These are phyloP conservation scores for Synergus japonicus DNA, from an alignment of 2,888 invertebrate species.

Conservation along the genomic window DNA sequence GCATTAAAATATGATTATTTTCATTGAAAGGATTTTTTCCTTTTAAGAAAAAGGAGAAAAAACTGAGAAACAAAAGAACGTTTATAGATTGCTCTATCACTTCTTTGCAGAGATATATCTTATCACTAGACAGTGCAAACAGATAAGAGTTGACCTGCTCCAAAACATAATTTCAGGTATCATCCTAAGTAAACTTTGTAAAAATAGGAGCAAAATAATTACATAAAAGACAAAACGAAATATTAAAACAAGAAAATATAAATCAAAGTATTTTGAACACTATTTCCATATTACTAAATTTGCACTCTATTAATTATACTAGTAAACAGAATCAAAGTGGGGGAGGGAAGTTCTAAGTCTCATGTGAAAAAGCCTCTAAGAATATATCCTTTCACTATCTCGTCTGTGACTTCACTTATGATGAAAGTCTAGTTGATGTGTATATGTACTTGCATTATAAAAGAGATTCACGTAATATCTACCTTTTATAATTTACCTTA, in stretches of 20 bases:
- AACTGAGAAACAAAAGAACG: not conserved
- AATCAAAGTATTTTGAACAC: not conserved
- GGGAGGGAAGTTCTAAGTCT: not conserved
- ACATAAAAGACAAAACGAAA: not conserved
- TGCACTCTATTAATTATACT: not conserved
- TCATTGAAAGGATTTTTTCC: not conserved
- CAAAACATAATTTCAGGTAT: slow-evolving; percentile 2
- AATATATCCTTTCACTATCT: slow-evolving; percentile 25
- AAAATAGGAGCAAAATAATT: not conserved
- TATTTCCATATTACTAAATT: not conserved
- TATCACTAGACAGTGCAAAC: not conserved
- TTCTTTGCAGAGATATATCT: not conserved
- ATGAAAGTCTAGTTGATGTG: not conserved
- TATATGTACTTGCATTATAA: not conserved
- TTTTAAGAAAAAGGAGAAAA: not conserved
- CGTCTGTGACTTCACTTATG: not conserved
- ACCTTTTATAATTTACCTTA: not conserved
- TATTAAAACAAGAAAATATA: not conserved
- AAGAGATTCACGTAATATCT: not conserved
- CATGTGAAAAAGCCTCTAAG: slow-evolving; percentile 15
- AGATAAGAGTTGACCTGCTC: slow-evolving; percentile 22
- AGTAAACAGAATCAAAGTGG: not conserved
- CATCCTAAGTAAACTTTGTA: not conserved
- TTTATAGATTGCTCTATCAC: not conserved
- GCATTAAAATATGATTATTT: not conserved